These are phyloP conservation scores for Tiliacea citrago DNA, from an alignment of 2,888 invertebrate species.

Conservation along the genomic window DNA sequence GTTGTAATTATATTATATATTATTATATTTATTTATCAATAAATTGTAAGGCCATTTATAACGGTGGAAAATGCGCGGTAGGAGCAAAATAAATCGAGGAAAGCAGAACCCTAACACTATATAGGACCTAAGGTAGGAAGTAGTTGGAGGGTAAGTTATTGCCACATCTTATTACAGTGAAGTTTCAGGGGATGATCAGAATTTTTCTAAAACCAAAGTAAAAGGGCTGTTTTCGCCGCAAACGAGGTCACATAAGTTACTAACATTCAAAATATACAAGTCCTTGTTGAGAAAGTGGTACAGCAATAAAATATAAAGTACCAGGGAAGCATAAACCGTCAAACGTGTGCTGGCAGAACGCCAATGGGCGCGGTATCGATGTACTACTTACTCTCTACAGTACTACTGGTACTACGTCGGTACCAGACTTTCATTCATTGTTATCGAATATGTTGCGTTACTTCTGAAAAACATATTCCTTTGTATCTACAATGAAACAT, in stretches of 20 bases:
- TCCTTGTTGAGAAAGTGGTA: constrained; percentile 35
- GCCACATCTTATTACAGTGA: neutral
- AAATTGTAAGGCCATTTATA: neutral
- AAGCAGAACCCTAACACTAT: neutral
- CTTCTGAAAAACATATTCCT: neutral
- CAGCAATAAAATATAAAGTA: constrained; percentile 60
- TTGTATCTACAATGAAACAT: constrained; percentile 5
- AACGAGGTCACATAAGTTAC: constrained; percentile 4
- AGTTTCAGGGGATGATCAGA: neutral
- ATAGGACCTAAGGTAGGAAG: too few relatives aligned
- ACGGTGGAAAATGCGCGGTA: neutral
- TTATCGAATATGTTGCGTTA: constrained; percentile 58
- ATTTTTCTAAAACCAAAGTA: neutral
- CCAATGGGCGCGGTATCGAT: constrained; percentile 64
- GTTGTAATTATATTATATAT: too few relatives aligned
- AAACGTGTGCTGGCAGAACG: constrained; percentile 68
- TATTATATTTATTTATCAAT: too few relatives aligned
- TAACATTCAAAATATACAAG: constrained; percentile 13
- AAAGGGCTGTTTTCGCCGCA: neutral
- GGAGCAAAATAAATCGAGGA: neutral
- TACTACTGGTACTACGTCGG: constrained; percentile 45
- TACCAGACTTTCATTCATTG: constrained; percentile 68
- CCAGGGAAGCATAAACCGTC: constrained; percentile 67
- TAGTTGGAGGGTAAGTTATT: neutral
- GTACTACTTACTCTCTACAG: constrained; percentile 53